phyloP scores from a whole-genome alignment of 2,888 invertebrate genomes.

The Idaea biselata region DNA sequence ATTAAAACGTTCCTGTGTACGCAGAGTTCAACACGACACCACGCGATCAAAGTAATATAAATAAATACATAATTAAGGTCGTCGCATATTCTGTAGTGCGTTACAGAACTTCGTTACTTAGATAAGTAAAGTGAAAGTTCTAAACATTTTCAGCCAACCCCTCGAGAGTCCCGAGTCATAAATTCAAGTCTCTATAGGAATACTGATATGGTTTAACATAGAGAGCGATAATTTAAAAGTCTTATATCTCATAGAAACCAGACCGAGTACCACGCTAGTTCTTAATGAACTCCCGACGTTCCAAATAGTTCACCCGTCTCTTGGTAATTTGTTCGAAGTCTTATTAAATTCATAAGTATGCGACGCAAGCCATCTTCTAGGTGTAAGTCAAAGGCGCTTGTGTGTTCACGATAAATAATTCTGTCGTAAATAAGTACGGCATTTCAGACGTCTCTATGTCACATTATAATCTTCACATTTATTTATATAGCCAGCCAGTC shows the following conservation, averaged over 20 bases:
- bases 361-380: constrained; percentile 41
- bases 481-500: too few relatives aligned
- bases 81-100: background rate
- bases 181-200: too few relatives aligned
- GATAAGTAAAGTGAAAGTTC: background rate
- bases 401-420: background rate
- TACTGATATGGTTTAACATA: background rate
- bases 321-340: constrained; percentile 63
- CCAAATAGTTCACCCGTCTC: constrained; percentile 45
- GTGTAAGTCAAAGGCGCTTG: constrained; percentile 37
- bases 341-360: constrained; percentile 73
- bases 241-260: constrained; percentile 3
- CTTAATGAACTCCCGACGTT: constrained; percentile 33
- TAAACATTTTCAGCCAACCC: too few relatives aligned
- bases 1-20: too few relatives aligned
- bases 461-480: background rate
- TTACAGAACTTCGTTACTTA: background rate
- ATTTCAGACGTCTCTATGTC: background rate
- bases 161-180: too few relatives aligned
- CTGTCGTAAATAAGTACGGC: background rate
- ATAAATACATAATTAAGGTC: too few relatives aligned
- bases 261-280: constrained; percentile 12
- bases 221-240: background rate
- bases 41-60: too few relatives aligned
- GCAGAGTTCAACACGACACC: too few relatives aligned